Base-by-base conservation (phyloP, 2,797 vertebrate genomes). In the Coregonus suidteri region DNA sequence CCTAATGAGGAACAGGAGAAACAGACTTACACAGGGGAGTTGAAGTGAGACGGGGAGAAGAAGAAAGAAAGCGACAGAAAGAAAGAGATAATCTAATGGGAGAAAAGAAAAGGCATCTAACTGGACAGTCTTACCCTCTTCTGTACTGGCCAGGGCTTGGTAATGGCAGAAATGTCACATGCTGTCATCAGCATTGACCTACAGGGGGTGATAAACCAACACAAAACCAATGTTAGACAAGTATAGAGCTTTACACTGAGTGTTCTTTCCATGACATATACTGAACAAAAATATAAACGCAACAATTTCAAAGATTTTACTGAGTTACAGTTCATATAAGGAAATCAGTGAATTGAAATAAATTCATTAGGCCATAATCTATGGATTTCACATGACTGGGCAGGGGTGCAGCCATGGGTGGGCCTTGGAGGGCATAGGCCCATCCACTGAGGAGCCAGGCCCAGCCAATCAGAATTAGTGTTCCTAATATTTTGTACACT, bases 171-270 rank as follows among this genome's bases (percentile, higher is more conserved):
- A 72, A 99, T 95, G 82, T 99, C 98, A 78, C 98, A 99, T 0
- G 97, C 97, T 37, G 98, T 99, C 98, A 99, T 99, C 93, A 99
- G 87, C 98, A 99, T 99, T 1, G 97, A 98, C 91, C 98, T 99
- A 88, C 64, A 73, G 37, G 80, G 78, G 78, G 85, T 62, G 83
- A 82, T 1, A 87, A 51, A 82, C 65, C 51, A 59, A 75, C 76
- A 82, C 16, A 53, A 47, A 47, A 47, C 2, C 41, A 47, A 13
- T 7, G 35, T 31, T 14, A 67, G 59, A 25, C 66, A 6, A 37
- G 35, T 37, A 34, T 37, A 56, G 30, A 54, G 34, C 35, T 4
- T 6, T 35, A 18, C 13, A 14, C 13, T 18, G 13, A 54, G 11
- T 54, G 13, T 54, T 7, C 37, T 41, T 41, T 41, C 37, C 37